phyloP scores from a whole-genome alignment of 2,113 vertebrate genomes.

The Odontesthes bonariensis region DNA sequence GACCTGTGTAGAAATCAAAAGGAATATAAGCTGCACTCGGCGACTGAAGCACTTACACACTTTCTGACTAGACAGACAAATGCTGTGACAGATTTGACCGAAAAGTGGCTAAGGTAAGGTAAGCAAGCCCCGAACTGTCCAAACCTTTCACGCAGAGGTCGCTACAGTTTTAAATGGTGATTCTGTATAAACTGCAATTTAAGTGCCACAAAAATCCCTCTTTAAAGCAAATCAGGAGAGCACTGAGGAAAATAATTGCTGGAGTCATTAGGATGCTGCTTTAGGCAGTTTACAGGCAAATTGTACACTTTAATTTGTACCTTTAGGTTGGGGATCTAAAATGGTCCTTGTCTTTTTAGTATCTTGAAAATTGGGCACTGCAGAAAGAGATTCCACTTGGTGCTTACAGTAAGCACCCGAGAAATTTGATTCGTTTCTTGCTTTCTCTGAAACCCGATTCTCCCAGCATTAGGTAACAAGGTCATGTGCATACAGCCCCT shows the following conservation, averaged over 20 bases:
- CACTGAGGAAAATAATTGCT: conserved; percentile 14
- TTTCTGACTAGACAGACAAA: conserved; percentile 59
- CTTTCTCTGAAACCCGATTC: conserved; percentile 23
- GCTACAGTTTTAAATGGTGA: conserved; percentile 58
- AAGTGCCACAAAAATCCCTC: conserved; percentile 70
- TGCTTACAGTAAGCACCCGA: conserved; percentile 24
- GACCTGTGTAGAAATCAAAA: conserved; percentile 51
- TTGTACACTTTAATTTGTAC: conserved; percentile 31
- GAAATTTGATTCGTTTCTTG: conserved; percentile 20
- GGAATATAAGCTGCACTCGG: conserved; percentile 59
- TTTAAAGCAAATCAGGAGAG: conserved; percentile 72
- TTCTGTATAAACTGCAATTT: conserved; percentile 49
- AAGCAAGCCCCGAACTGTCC: conserved; percentile 64
- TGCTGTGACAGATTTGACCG: conserved; percentile 58
- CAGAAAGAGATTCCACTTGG: not conserved
- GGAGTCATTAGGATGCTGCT: conserved; percentile 16
- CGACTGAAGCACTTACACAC: conserved; percentile 65
- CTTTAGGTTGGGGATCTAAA: conserved; percentile 16
- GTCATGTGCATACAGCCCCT: not conserved
- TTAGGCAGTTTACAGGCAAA: conserved; percentile 14
- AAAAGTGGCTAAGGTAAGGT: conserved; percentile 70
- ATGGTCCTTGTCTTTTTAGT: not conserved
- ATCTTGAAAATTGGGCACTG: not conserved
- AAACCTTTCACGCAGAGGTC: conserved; percentile 53
- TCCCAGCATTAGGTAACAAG: conserved; percentile 8